Evolutionary conservation across 2,113 vertebrate species (phyloP).

Genomic region (Triplophysa tibetana): DNA sequence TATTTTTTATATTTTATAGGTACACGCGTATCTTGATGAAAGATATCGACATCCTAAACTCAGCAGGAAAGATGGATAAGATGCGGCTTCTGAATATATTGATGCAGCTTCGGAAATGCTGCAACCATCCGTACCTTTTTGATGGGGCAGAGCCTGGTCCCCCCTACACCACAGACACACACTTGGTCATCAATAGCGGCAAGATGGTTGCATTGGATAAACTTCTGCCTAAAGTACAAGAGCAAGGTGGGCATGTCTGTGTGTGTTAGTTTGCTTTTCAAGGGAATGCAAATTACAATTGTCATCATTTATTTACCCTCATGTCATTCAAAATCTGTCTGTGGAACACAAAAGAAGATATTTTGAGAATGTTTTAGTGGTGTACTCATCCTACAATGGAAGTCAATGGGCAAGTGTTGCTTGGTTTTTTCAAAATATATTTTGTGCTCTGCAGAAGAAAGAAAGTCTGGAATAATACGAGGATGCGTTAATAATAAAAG

Average conservation of each 20-base stretch:
- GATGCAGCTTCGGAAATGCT: constrained; percentile 89
- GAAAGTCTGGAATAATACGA: too few relatives aligned
- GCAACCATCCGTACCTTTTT: constrained; percentile 88
- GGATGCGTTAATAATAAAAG: too few relatives aligned
- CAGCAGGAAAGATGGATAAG: constrained; percentile 89
- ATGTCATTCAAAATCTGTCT: too few relatives aligned
- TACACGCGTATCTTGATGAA: constrained; percentile 91
- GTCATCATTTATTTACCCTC: too few relatives aligned
- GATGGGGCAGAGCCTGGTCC: constrained; percentile 88
- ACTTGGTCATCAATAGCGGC: constrained; percentile 86
- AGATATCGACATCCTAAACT: constrained; percentile 89
- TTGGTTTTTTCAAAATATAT: too few relatives aligned
- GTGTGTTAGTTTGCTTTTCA: not conserved
- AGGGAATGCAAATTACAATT: not conserved
- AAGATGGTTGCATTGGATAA: constrained; percentile 89
- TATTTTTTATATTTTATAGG: constrained; percentile 62
- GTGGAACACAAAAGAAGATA: too few relatives aligned
- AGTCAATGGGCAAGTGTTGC: too few relatives aligned
- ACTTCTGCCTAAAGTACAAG: constrained; percentile 82
- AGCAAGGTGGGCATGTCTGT: constrained; percentile 75
- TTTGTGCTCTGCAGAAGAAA: too few relatives aligned
- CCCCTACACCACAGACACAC: constrained; percentile 88
- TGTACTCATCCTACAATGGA: too few relatives aligned
- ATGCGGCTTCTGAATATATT: constrained; percentile 89
- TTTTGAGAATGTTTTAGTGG: too few relatives aligned